These are phyloP conservation scores for Thymelicus lineola DNA, from an alignment of 2,888 invertebrate genomes.

Conservation along the genomic window DNA sequence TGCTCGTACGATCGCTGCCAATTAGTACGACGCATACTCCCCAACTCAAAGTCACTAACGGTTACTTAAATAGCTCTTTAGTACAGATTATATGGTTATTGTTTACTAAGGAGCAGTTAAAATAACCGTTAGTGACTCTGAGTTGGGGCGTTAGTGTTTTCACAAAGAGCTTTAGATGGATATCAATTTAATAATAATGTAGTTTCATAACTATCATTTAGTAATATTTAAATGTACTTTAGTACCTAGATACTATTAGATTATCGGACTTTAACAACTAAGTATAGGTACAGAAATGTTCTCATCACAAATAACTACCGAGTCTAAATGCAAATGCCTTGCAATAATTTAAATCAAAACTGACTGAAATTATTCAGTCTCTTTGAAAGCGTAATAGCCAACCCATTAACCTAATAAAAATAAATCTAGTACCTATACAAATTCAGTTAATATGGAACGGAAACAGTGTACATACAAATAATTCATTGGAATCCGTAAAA, in stretches of 20 bases:
- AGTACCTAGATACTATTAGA: background rate
- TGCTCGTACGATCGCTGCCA: too few relatives aligned
- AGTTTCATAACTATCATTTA: background rate
- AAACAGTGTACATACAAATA: constrained; percentile 35
- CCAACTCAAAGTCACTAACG: too few relatives aligned
- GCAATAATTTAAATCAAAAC: constrained; percentile 36
- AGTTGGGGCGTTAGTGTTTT: too few relatives aligned
- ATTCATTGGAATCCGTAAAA: constrained; percentile 34
- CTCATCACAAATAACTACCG: constrained; percentile 16
- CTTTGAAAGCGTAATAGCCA: constrained; percentile 37
- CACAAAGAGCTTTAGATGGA: too few relatives aligned
- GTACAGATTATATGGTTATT: too few relatives aligned
- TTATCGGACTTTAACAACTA: background rate
- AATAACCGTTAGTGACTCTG: too few relatives aligned
- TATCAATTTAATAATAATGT: background rate
- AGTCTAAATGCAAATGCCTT: constrained; percentile 28
- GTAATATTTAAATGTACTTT: background rate
- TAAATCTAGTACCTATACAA: constrained; percentile 36
- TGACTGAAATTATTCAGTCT: constrained; percentile 36
- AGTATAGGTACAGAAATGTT: background rate
- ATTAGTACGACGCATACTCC: too few relatives aligned
- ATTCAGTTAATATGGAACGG: constrained; percentile 37
- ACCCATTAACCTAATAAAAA: constrained; percentile 38
- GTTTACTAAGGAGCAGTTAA: too few relatives aligned
- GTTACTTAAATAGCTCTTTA: too few relatives aligned